Evolutionary conservation across 2,113 vertebrate genomes (phyloP).

Genomic region (Tyrannus savana): DNA sequence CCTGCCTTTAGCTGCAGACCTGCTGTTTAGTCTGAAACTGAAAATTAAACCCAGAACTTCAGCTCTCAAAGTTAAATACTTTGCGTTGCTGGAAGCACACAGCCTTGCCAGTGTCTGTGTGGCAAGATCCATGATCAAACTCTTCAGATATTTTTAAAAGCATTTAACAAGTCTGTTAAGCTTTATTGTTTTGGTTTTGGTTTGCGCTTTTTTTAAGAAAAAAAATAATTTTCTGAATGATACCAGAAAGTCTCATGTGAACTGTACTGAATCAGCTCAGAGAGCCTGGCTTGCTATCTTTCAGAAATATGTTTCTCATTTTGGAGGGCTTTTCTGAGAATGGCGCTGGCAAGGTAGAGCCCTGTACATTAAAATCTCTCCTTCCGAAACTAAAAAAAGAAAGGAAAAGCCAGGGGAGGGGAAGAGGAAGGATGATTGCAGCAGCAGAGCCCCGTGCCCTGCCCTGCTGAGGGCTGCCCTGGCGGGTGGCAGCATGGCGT

Average conservation of each 20-base stretch:
- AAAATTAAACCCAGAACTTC: conserved; percentile 72
- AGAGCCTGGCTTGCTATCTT: not conserved
- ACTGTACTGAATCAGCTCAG: not conserved
- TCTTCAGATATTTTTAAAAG: conserved; percentile 43
- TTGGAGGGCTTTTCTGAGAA: not conserved
- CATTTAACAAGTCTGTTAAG: conserved; percentile 42
- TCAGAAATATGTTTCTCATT: conserved; percentile 8
- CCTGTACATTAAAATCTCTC: not conserved
- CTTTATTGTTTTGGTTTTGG: not conserved
- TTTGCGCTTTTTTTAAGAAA: not conserved
- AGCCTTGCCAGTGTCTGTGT: conserved; percentile 44
- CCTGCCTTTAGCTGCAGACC: conserved; percentile 50
- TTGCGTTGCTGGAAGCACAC: conserved; percentile 2
- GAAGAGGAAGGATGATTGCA: not conserved
- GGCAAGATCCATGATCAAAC: conserved; percentile 39
- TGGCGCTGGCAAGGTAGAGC: not conserved
- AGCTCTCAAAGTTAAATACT: conserved; percentile 41
- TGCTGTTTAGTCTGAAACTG: conserved; percentile 71
- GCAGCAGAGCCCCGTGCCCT: not conserved
- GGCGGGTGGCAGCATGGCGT: not conserved
- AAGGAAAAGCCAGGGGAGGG: not conserved
- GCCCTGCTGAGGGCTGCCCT: not conserved
- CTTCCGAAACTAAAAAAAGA: not conserved
- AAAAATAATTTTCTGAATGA: not conserved
- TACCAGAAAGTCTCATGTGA: not conserved